phyloP scores from a whole-genome alignment of 53 echinoderm and acorn worm genomes.

The Actinopyga echinites region DNA sequence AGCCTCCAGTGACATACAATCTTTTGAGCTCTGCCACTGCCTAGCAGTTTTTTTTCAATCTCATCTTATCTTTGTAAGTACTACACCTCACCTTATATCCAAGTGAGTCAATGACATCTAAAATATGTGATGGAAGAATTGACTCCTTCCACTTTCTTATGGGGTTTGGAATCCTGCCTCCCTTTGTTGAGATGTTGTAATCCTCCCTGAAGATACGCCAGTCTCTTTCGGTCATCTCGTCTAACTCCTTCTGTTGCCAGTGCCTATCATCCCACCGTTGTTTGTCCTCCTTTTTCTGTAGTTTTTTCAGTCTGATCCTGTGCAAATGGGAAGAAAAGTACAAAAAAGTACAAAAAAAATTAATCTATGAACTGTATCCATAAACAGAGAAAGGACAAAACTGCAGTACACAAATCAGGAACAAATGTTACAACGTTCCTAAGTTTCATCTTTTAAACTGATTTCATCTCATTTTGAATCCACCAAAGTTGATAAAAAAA shows the following conservation, averaged over 20 bases:
- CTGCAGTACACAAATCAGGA: no score
- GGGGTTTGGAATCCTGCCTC: constrained; percentile 81
- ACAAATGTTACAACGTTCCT: no score
- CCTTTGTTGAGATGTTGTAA: constrained; percentile 93
- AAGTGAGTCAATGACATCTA: constrained; percentile 69
- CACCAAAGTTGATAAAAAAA: no score
- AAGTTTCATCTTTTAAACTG: no score
- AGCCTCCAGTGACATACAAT: no score
- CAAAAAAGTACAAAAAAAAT: neutral
- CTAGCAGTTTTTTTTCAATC: no score
- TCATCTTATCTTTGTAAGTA: neutral
- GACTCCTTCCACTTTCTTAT: constrained; percentile 80
- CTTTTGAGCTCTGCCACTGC: no score
- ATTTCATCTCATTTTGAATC: no score
- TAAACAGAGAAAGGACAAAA: no score
- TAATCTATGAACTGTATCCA: no score
- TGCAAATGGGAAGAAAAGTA: neutral
- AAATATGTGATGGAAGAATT: constrained; percentile 69
- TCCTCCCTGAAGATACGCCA: constrained; percentile 99
- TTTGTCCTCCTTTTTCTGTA: constrained; percentile 86
- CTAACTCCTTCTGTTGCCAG: constrained; percentile 85
- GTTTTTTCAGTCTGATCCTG: constrained; percentile 72
- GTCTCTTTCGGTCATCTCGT: constrained; percentile 84
- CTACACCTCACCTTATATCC: constrained; percentile 73
- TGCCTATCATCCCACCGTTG: constrained; percentile 90